Evolutionary conservation across 1,140 invertebrate genomes (phyloP), one percentile per base, ranked within the genome.

Genomic region (Drosophila pseudoananassae): DNA sequence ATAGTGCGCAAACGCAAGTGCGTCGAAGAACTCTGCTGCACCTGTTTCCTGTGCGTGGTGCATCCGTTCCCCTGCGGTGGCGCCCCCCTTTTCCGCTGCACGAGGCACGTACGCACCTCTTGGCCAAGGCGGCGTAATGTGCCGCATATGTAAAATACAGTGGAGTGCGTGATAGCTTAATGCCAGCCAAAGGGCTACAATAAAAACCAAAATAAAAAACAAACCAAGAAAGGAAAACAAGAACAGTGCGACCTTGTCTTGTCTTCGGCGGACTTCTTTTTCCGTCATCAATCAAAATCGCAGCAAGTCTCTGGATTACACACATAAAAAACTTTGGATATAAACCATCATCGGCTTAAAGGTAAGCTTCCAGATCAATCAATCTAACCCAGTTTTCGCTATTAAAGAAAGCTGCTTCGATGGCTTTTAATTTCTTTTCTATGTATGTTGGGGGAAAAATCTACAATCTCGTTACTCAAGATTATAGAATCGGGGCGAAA

Each of bases 31-130:
- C 74, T 63, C 46, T 36, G 72, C 71, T 74, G 78, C 78, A 84
- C 81, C 80, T 85, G 80, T 64, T 80, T 85, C 81, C 80, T 76
- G 81, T 66, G 60, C 2, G 15, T 9, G n/a, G 40, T 46, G 70
- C 68, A 82, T 81, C 78, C 63, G 72, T 40, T 51, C 17, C 31
- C 29, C 36, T 7, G 14, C 20, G 27, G 59, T 52, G 23, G 15
- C 55, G 10, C 9, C 15, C 57, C 46, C 17, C 27, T 9, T 25
- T 14, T 33, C 9, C 10, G 12, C 45, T 45, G 20, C 51, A 65
- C 52, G 78, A 45, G 46, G 66, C 79, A 83, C 80, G 81, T 84
- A 85, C 76, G 81, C 76, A 84, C 76, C 80, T 84, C 56, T 78
- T 78, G 78, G 60, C 14, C 40, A 17, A 43, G 40, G 40, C n/a